Evolutionary conservation across 2,888 invertebrate genomes (phyloP).

Genomic region (Antheraea assamensis): DNA sequence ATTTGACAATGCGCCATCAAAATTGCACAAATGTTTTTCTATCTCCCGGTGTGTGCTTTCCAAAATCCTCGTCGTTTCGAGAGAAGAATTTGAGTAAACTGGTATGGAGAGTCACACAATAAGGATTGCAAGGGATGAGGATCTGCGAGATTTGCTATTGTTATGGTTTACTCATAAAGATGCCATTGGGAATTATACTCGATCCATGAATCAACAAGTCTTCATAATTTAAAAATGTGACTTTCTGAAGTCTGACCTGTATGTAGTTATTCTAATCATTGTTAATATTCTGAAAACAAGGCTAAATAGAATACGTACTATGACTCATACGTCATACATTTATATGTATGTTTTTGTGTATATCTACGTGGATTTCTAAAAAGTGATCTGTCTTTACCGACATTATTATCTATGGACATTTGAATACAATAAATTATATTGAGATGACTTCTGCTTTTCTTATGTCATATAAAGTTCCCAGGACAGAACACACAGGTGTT

Average conservation of each 20-base stretch:
- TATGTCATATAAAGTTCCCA: constrained; percentile 38
- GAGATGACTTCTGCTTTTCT: constrained; percentile 37
- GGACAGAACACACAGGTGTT: constrained; percentile 55
- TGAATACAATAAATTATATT: constrained; percentile 62
- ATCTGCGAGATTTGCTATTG: not conserved
- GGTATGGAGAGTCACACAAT: not conserved
- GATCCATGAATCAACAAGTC: not conserved
- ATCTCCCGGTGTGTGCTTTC: not conserved
- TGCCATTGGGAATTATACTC: not conserved
- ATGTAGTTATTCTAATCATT: not conserved
- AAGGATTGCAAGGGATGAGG: no score
- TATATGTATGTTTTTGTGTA: no score
- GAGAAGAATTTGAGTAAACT: not conserved
- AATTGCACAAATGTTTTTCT: not conserved
- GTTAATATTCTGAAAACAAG: not conserved
- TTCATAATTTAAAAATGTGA: no score
- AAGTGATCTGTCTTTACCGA: constrained; percentile 47
- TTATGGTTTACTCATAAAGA: not conserved
- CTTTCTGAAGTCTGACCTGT: not conserved
- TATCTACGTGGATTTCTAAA: constrained; percentile 42
- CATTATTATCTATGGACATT: constrained; percentile 53
- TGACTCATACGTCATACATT: not conserved
- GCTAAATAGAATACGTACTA: not conserved
- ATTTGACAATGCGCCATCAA: not conserved
- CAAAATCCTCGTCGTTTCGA: not conserved